Conservation (phyloP, 2,113 vertebrate species). For the Sus scrofa region T2T-Sscrofa CM000819.6:103852501-103853000, state of each 20-base stretch:
- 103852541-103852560: background rate
- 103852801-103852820: background rate
- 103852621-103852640: slow-evolving; percentile 14
- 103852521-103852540: background rate
- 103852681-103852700: background rate
- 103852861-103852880: background rate
- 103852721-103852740: slow-evolving; percentile 11
- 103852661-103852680: slow-evolving; percentile 36
- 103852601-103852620: background rate
- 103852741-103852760: slow-evolving; percentile 22
- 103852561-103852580: background rate
- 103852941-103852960: slow-evolving; percentile 1
- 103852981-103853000: background rate
- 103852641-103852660: background rate
- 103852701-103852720: background rate
- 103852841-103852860: background rate
- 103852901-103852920: background rate
- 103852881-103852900: background rate
- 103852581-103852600: background rate
- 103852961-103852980: background rate
- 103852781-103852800: background rate
- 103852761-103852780: background rate
- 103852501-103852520: background rate
- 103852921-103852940: slow-evolving; percentile 8
- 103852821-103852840: background rate